phyloP scores from a whole-genome alignment of 64 coral and sea anemone genomes.

The Actinia tenebrosa region DNA sequence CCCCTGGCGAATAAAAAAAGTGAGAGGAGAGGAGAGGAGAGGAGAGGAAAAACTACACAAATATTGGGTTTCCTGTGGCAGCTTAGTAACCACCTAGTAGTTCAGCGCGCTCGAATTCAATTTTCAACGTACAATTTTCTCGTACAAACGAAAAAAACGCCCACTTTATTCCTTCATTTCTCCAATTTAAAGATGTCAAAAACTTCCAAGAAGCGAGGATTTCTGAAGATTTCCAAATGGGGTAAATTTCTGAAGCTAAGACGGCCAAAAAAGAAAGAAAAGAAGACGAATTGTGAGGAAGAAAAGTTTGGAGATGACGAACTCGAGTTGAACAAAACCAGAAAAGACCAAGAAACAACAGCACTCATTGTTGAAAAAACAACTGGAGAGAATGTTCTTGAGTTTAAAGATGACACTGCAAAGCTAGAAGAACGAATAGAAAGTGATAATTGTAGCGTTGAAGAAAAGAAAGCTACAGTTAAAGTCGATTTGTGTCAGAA shows the following conservation, averaged over 20 bases:
- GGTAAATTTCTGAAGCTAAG: slow-evolving; percentile 2
- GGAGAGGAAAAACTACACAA: neutral
- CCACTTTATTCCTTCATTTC: neutral
- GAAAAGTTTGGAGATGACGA: neutral
- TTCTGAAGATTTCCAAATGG: slow-evolving; percentile 12
- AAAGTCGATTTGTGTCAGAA: neutral
- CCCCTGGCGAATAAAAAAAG: too few relatives aligned
- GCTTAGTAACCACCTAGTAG: neutral
- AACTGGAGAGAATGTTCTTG: neutral
- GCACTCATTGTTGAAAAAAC: neutral
- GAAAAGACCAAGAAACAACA: neutral
- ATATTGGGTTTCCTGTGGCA: neutral
- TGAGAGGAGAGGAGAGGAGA: neutral
- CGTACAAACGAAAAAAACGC: neutral
- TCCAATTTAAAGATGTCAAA: slow-evolving; percentile 6
- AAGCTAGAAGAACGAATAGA: neutral
- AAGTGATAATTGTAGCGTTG: neutral
- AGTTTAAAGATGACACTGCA: neutral
- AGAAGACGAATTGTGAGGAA: neutral
- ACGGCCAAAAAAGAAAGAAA: slow-evolving; percentile 2
- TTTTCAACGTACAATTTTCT: slow-evolving; percentile 11
- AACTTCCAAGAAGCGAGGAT: slow-evolving; percentile 4
- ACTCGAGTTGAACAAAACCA: neutral
- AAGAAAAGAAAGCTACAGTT: neutral
- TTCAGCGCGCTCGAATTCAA: neutral